Conservation (phyloP, 1,140 invertebrate genomes). For the Zaprionus ghesquierei region DNA sequence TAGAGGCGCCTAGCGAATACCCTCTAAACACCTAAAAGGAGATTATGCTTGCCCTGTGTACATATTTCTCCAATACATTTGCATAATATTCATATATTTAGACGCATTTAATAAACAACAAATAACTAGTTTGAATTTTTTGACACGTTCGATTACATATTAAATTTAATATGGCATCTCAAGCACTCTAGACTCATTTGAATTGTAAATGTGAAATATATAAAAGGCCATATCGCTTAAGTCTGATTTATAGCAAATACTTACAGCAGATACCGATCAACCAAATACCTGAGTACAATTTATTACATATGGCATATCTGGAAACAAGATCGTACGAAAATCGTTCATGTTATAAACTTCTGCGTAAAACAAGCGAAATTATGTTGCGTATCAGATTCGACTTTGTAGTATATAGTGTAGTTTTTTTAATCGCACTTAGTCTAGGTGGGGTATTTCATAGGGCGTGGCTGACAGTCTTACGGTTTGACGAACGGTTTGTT, state of each 20-base stretch:
- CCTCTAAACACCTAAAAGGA: not conserved
- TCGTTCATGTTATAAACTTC: not conserved
- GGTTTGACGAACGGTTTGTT: conserved; percentile 67
- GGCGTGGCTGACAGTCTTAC: conserved; percentile 16
- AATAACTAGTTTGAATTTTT: not conserved
- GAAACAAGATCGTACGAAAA: not conserved
- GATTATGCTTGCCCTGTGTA: not conserved
- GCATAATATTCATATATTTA: not conserved
- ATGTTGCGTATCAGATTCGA: conserved; percentile 18
- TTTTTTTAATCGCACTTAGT: conserved; percentile 68
- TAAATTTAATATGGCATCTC: not conserved
- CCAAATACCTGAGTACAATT: not conserved
- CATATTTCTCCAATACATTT: not conserved
- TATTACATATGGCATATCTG: not conserved
- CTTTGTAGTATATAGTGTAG: conserved; percentile 10
- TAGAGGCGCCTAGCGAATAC: not conserved
- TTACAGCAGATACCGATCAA: not conserved
- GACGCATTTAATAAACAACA: not conserved
- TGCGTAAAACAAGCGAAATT: not conserved
- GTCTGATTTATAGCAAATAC: not conserved
- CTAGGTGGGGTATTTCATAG: conserved; percentile 39
- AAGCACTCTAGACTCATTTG: not conserved
- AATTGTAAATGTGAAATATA: not conserved
- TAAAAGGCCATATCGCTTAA: not conserved
- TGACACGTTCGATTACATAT: not conserved